Conservation (phyloP, 2,113 vertebrate species). For the Psittacus erithacus region DNA sequence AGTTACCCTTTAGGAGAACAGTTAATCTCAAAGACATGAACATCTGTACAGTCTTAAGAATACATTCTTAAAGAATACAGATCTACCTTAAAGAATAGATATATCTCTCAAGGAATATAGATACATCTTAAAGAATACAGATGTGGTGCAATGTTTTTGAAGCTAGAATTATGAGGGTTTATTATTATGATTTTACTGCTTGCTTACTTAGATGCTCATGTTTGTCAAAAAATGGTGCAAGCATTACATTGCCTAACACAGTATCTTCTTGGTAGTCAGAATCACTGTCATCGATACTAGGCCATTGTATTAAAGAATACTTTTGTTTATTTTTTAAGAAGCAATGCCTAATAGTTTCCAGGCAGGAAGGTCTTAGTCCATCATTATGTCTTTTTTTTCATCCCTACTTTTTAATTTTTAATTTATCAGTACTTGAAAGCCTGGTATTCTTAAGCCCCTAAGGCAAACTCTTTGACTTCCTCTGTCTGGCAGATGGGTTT, state of each 20-base stretch:
- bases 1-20: neutral
- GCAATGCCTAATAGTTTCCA: neutral
- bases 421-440: slow-evolving; percentile 25
- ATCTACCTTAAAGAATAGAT: neutral
- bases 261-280: neutral
- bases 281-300: neutral
- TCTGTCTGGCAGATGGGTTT: slow-evolving; percentile 6
- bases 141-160: neutral
- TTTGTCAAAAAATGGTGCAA: neutral
- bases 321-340: neutral
- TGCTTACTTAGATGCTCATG: neutral
- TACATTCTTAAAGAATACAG: neutral
- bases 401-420: neutral
- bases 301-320: neutral
- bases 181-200: neutral
- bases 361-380: neutral
- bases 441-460: slow-evolving; percentile 1
- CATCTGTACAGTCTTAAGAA: neutral
- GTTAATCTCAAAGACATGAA: neutral
- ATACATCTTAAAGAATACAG: neutral
- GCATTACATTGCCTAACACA: neutral
- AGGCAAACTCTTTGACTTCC: neutral
- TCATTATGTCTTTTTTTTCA: neutral
- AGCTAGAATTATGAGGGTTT: neutral
- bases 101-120: neutral